These are phyloP conservation scores for Plusia festucae DNA, from an alignment of 2,888 invertebrate genomes.

Conservation along the genomic window DNA sequence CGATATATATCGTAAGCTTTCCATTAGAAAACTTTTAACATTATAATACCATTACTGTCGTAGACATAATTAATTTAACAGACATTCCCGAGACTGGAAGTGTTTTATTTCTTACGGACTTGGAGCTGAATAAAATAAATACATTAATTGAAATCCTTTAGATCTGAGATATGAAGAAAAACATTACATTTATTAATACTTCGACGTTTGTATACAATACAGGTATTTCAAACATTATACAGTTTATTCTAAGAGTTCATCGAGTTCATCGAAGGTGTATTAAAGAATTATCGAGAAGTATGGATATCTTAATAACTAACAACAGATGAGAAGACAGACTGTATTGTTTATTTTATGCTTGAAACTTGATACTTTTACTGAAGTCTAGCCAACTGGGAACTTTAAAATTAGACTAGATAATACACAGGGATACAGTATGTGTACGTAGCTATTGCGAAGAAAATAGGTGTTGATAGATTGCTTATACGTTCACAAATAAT, in stretches of 20 bases:
- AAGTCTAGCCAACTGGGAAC: constrained; percentile 32
- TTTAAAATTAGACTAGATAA: constrained; percentile 25
- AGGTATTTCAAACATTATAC: constrained; percentile 12
- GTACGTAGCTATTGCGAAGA: constrained; percentile 4
- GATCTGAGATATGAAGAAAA: constrained; percentile 23
- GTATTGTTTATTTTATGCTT: constrained; percentile 15
- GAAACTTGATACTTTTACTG: constrained; percentile 20
- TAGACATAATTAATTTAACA: background rate
- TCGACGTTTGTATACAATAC: background rate
- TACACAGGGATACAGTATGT: background rate
- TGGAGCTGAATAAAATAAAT: background rate
- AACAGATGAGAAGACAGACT: constrained; percentile 11
- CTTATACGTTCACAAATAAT: too few relatives aligned
- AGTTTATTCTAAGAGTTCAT: constrained; percentile 37
- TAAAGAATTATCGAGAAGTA: constrained; percentile 15
- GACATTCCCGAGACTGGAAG: background rate
- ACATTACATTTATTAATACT: constrained; percentile 10
- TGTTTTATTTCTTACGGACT: too few relatives aligned
- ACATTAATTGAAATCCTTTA: background rate
- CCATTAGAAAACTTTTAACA: constrained; percentile 38
- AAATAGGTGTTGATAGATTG: constrained; percentile 16
- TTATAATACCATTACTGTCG: background rate
- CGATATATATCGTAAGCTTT: constrained; percentile 38
- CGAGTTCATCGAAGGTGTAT: constrained; percentile 25
- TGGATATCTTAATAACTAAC: constrained; percentile 31